Evolutionary conservation across 2,888 invertebrate genomes (phyloP).

Genomic region (Pocota personata): DNA sequence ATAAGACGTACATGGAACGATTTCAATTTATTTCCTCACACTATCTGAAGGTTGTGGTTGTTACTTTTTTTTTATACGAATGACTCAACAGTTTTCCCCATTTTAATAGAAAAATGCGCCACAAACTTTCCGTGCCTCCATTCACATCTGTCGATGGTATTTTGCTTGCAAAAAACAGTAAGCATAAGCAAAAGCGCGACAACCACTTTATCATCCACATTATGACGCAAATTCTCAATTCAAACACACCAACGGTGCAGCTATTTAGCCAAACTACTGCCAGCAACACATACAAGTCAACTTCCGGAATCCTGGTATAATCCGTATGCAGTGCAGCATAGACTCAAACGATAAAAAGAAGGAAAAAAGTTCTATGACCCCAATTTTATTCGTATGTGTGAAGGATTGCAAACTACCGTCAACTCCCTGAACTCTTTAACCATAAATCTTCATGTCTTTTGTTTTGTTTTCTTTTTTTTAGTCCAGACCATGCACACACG

Average conservation of each 20-base stretch:
- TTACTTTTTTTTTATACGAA: neutral
- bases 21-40: neutral
- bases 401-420: slow-evolving; percentile 67
- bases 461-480: neutral
- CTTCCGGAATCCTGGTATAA: slow-evolving; percentile 63
- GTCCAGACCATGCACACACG: slow-evolving; percentile 33
- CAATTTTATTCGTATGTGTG: slow-evolving; percentile 59
- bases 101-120: neutral
- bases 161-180: neutral
- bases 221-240: slow-evolving; percentile 68
- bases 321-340: slow-evolving; percentile 41
- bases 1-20: slow-evolving; percentile 16
- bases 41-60: neutral
- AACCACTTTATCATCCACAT: slow-evolving; percentile 68
- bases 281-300: slow-evolving; percentile 56
- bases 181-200: slow-evolving; percentile 61
- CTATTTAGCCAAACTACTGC: slow-evolving; percentile 11
- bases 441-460: slow-evolving; percentile 63
- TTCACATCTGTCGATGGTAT: neutral
- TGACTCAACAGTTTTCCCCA: neutral
- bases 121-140: neutral
- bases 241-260: slow-evolving; percentile 46
- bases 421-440: slow-evolving; percentile 51
- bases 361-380: slow-evolving; percentile 56
- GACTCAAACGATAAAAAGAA: slow-evolving; percentile 6